Evolutionary conservation across 2,888 invertebrate species (phyloP), one percentile per base, ranked within the genome.

Genomic region (Drosophila cracens): DNA sequence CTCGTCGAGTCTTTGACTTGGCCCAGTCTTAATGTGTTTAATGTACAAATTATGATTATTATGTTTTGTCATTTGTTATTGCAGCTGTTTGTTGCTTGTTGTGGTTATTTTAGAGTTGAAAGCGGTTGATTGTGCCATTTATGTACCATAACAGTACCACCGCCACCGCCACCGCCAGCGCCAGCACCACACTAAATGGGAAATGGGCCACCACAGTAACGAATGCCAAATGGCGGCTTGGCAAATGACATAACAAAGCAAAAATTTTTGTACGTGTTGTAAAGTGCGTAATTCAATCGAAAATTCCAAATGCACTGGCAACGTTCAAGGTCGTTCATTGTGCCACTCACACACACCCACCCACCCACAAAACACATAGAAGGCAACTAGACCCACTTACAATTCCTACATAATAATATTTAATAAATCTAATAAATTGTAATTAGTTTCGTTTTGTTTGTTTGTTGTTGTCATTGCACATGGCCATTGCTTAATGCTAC

Each of bases 71-170:
- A 18, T 43, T 53, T 66, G 69, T n/a, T 63, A 54, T 61, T 59
- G 48, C 34, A 57, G 56, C 10, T 57, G 38, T 65, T 53, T 75
- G 54, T 29, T 70, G 66, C 10, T 49, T 70, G 52, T 46, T 48
- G 38, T 54, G 36, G 38, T 13, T 75, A 67, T n/a, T 52, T 51
- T 36, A 31, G 64, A 65, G 64, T 56, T 80, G 66, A 82, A 75
- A 64, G 75, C 74, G 63, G 74, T 64, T 79, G 74, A 76, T 88
- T 88, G 89, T 88, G 90, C 87, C 88, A 89, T 83, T 88, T 90
- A 76, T 74, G 80, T 25, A 25, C 25, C 25, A 25, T 25, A 72
- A 60, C 67, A 51, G 36, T 57, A 31, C 38, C 21, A 51, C 29
- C 31, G 5, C 10, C 21, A 51, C 29, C 31, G 5, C 10, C n/a